Base-by-base conservation (phyloP, 2,888 invertebrate genomes). In the Diaphora mendica region DNA sequence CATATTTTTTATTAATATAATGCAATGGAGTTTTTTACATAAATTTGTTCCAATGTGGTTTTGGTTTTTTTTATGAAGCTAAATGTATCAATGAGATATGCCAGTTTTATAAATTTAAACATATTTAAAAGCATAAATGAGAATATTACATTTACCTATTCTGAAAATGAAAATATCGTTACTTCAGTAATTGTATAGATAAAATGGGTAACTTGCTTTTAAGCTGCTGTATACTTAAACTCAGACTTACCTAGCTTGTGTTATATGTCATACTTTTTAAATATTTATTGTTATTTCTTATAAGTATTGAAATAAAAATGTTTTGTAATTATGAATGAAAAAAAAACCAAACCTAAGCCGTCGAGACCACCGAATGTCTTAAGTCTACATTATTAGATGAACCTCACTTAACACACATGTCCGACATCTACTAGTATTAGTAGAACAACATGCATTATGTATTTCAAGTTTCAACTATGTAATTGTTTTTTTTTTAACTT, bases 1-100 rank as follows among this genome's bases (percentile, higher is more conserved):
- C 59, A 74, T 78, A 81, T 82, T 81, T n/a, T 80, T 35, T 42
- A 83, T 80, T 76, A 70, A 75, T 78, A 80, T 82, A 79, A 82
- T 78, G 77, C 77, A 75, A 66, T 75, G 79, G 75, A 77, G 64
- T 51, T 72, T 76, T 77, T 74, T 72, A 66, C 70, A 64, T 68
- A 76, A 80, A 70, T 68, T 79, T 35, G 35, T n/a, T 11, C 39
- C 26, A 26, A 26, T 59, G n/a, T 55, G 39, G 26, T 39, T 59
- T 59, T 3, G 33, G 26, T 42, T 8, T 69, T 30, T 69, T 51
- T 69, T 55, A n/a, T 68, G 9, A 67, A 68, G 15, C 15, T 30
- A 3, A 26, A 26, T 59, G 4, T 51, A 51, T 42, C 42, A 23
- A 23, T 23, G 5, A 44, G n/a, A n/a, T n/a, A 42, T 44, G 44